Percentiles rank a stretch among this genome's conserved stretches.
Evolutionary conservation across 2,113 vertebrate genomes (phyloP).

Genomic region (Nansenia antarctica): DNA sequence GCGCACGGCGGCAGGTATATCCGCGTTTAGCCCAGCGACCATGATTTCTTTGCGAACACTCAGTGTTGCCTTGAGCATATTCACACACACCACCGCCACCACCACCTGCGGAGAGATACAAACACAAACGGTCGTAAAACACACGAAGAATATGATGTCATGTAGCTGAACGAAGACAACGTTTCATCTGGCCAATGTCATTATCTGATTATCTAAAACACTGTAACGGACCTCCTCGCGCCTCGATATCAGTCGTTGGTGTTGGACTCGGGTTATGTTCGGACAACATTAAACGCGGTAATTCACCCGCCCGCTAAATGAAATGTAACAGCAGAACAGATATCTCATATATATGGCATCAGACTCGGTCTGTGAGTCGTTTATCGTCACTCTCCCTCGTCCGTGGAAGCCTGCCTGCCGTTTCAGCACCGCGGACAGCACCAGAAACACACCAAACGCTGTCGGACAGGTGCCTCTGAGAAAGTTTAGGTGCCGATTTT

Average conservation of each 20-base stretch:
- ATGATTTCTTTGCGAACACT: conserved; percentile 40
- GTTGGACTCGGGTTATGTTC: no score
- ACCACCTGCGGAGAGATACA: conserved; percentile 43
- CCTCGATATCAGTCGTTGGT: no score
- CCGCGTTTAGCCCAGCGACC: conserved; percentile 61
- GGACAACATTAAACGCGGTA: no score
- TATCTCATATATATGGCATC: no score
- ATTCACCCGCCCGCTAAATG: no score
- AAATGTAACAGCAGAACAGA: no score
- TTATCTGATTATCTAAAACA: no score
- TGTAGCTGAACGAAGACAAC: neutral
- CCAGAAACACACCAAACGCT: conserved; percentile 13
- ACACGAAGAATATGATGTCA: neutral
- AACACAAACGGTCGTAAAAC: conserved; percentile 14
- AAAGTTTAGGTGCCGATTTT: conserved; percentile 10
- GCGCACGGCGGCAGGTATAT: conserved; percentile 37
- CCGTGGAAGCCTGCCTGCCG: neutral
- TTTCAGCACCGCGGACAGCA: conserved; percentile 74
- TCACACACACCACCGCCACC: conserved; percentile 59
- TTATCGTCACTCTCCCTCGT: neutral
- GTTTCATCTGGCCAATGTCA: no score
- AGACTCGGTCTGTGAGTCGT: no score
- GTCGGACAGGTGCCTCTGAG: neutral
- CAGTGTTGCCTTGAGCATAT: conserved; percentile 45
- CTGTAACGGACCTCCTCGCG: no score